phyloP scores from a whole-genome alignment of 2,888 invertebrate species.

The Philhelius pedissequus region DNA sequence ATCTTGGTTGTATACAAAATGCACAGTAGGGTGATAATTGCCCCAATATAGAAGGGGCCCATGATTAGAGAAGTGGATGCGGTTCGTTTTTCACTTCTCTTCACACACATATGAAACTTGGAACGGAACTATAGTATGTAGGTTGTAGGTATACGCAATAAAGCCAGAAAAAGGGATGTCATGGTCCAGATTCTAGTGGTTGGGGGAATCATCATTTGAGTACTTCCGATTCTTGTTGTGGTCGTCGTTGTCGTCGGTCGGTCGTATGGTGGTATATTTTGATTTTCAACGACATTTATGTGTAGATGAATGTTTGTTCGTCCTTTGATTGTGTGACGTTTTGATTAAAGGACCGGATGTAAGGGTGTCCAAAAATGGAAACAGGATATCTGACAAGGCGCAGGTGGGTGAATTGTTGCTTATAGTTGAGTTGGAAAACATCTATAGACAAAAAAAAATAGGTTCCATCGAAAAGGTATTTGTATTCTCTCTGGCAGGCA shows the following conservation, averaged over 20 bases:
- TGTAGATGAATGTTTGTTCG: background rate
- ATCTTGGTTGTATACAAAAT: constrained; percentile 37
- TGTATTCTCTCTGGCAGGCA: no score
- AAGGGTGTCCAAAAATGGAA: constrained; percentile 57
- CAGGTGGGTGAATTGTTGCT: constrained; percentile 11
- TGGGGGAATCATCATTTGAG: constrained; percentile 45
- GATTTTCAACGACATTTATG: background rate
- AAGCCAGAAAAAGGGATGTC: background rate
- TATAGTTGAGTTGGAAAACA: background rate
- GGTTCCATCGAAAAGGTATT: no score
- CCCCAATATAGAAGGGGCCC: constrained; percentile 13
- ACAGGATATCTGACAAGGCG: constrained; percentile 52
- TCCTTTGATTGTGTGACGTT: constrained; percentile 53
- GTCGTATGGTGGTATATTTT: constrained; percentile 21
- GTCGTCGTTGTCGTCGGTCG: no score
- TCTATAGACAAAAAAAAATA: no score
- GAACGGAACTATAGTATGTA: no score
- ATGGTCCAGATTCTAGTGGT: constrained; percentile 1
- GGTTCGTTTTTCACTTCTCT: constrained; percentile 14
- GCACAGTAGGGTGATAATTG: constrained; percentile 63
- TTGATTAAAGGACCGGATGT: constrained; percentile 67
- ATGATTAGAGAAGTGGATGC: constrained; percentile 58
- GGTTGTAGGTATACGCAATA: constrained; percentile 43
- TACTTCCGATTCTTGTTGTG: constrained; percentile 68
- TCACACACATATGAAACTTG: constrained; percentile 28